These are phyloP conservation scores for Apamea anceps DNA, from an alignment of 2,888 invertebrate species.

Conservation along the genomic window DNA sequence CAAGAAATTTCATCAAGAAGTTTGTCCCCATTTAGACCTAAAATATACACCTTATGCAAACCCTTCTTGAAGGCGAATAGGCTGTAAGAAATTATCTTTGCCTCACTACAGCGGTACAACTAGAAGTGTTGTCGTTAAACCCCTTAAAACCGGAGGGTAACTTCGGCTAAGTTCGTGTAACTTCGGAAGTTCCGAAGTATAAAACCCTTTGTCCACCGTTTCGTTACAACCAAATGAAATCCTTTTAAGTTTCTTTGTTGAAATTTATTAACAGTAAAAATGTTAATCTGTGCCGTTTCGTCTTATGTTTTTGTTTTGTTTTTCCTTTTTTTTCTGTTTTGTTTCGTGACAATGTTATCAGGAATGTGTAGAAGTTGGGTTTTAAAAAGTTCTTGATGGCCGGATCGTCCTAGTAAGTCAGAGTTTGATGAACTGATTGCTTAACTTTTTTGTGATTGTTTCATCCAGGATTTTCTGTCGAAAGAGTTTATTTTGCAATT, in stretches of 20 bases:
- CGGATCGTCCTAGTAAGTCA: not conserved
- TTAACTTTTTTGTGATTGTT: constrained; percentile 1
- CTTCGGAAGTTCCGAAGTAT: constrained; percentile 60
- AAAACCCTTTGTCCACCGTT: constrained; percentile 65
- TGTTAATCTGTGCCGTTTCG: constrained; percentile 58
- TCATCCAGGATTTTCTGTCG: not conserved
- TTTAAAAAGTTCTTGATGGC: constrained; percentile 17
- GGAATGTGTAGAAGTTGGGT: constrained; percentile 34
- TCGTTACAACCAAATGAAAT: constrained; percentile 64
- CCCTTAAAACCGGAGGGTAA: constrained; percentile 78
- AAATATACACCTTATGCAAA: constrained; percentile 57
- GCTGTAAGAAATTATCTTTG: constrained; percentile 85
- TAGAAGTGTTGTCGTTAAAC: constrained; percentile 86
- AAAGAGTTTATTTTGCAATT: not conserved
- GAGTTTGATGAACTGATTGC: not conserved
- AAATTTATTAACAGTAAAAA: constrained; percentile 69
- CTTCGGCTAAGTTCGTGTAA: constrained; percentile 54
- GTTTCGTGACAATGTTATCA: constrained; percentile 57
- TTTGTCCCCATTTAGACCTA: constrained; percentile 62
- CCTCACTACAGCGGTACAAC: constrained; percentile 74
- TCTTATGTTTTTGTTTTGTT: constrained; percentile 46
- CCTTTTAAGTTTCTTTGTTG: constrained; percentile 67
- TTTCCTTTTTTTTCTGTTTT: constrained; percentile 42
- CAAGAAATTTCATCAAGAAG: constrained; percentile 69
- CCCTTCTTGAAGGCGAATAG: constrained; percentile 79